phyloP scores from a whole-genome alignment of 2,888 invertebrate genomes.

The Machimus rusticus region DNA sequence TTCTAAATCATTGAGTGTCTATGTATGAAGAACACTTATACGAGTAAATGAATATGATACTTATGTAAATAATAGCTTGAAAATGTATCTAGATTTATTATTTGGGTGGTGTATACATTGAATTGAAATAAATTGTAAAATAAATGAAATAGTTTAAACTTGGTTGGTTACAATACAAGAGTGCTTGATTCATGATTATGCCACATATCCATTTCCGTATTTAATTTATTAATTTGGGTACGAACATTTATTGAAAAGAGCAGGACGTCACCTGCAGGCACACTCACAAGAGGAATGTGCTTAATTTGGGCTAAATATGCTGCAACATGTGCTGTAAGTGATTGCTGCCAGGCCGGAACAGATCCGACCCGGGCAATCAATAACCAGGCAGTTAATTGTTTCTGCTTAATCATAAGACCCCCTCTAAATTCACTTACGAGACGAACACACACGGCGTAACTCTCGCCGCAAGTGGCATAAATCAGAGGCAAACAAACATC shows the following conservation, averaged over 20 bases:
- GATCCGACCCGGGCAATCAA: background rate
- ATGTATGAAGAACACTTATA: too few species aligned
- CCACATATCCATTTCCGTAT: too few species aligned
- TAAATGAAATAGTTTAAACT: too few species aligned
- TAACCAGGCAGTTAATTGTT: slow-evolving; percentile 27
- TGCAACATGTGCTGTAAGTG: background rate
- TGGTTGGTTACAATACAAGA: too few species aligned
- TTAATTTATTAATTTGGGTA: background rate
- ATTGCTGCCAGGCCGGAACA: background rate
- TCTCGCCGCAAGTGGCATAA: slow-evolving; percentile 43
- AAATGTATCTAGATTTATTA: too few species aligned
- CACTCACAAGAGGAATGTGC: background rate
- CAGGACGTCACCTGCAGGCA: background rate
- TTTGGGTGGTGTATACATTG: too few species aligned
- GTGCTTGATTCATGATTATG: too few species aligned
- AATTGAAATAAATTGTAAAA: too few species aligned
- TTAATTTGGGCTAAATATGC: background rate
- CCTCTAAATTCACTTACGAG: slow-evolving; percentile 11
- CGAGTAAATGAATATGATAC: too few species aligned
- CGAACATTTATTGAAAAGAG: background rate
- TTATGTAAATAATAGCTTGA: too few species aligned
- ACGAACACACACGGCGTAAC: slow-evolving; percentile 6
- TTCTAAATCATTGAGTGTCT: too few species aligned
- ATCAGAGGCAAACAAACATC: slow-evolving; percentile 47
- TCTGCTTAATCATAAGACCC: slow-evolving; percentile 2